These are phyloP conservation scores for Mus spicilegus DNA, from an alignment of 2,113 vertebrate genomes.

Conservation along the genomic window DNA sequence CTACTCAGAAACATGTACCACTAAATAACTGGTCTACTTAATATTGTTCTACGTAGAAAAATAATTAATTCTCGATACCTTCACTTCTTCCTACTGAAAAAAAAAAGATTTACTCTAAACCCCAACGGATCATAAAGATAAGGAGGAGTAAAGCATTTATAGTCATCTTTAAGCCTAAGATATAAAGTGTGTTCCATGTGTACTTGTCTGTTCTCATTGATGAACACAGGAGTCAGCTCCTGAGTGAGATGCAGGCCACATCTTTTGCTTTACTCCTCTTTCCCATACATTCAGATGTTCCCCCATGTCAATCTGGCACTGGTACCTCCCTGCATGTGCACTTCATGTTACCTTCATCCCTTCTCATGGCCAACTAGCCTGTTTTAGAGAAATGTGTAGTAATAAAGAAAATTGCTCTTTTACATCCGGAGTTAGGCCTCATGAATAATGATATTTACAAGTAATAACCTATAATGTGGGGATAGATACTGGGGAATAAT, in stretches of 20 bases:
- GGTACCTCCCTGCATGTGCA: not conserved
- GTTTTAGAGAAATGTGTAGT: constrained; percentile 34
- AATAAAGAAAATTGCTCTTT: constrained; percentile 77
- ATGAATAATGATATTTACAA: constrained; percentile 80
- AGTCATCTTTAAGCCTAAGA: not conserved
- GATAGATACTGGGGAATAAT: constrained; percentile 81
- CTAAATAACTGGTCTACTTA: not conserved
- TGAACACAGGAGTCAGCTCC: not conserved
- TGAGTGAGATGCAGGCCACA: rapidly evolving
- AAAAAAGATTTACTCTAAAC: not conserved
- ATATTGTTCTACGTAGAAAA: not conserved
- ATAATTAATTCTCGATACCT: not conserved
- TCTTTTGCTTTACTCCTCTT: not conserved
- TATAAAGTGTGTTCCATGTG: not conserved
- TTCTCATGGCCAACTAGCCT: constrained; percentile 49
- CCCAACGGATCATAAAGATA: not conserved
- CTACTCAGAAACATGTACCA: not conserved
- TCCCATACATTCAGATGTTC: not conserved
- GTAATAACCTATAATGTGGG: constrained; percentile 76
- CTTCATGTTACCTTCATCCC: constrained; percentile 52
- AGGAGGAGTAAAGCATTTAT: not conserved
- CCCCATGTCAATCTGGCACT: not conserved
- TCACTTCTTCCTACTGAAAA: not conserved
- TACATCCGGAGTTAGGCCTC: constrained; percentile 69
- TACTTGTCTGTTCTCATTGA: not conserved